A percentile compares a stretch with the other conserved stretches of the same genome.
These are phyloP conservation scores for Nomada goodeniana DNA, from an alignment of 2,888 invertebrate species.

Conservation along the genomic window DNA sequence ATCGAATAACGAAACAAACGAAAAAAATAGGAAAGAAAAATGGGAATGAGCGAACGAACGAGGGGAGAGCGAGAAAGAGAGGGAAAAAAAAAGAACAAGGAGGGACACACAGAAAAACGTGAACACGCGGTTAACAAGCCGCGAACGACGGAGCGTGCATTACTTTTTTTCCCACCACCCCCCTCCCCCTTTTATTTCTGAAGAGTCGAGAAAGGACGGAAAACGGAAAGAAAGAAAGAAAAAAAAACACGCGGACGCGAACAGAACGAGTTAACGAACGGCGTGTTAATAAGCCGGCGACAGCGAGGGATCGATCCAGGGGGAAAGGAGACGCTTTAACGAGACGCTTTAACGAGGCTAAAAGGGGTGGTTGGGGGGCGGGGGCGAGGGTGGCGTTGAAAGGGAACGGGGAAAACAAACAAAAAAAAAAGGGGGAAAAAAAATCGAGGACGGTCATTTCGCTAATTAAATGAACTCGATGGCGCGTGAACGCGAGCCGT, in stretches of 20 bases:
- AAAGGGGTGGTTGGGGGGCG: neutral
- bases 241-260: too few relatives aligned
- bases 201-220: neutral
- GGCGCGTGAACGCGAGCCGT: conserved; percentile 34
- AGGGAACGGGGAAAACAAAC: too few relatives aligned
- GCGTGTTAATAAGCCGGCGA: conserved; percentile 6
- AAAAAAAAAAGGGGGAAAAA: neutral
- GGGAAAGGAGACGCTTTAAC: neutral
- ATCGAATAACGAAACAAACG: neutral
- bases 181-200: neutral
- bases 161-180: neutral
- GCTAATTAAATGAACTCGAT: conserved; percentile 55
- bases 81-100: too few relatives aligned
- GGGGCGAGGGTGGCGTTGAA: neutral
- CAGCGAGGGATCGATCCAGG: neutral
- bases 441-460: conserved; percentile 38
- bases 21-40: neutral
- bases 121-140: neutral
- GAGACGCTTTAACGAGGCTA: neutral
- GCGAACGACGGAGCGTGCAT: neutral
- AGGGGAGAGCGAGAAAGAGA: neutral
- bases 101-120: neutral
- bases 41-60: neutral
- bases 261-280: neutral
- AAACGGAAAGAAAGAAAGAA: too few relatives aligned